Conservation (phyloP, 2,113 vertebrate species). For the Pomatorhinus ruficollis region DNA sequence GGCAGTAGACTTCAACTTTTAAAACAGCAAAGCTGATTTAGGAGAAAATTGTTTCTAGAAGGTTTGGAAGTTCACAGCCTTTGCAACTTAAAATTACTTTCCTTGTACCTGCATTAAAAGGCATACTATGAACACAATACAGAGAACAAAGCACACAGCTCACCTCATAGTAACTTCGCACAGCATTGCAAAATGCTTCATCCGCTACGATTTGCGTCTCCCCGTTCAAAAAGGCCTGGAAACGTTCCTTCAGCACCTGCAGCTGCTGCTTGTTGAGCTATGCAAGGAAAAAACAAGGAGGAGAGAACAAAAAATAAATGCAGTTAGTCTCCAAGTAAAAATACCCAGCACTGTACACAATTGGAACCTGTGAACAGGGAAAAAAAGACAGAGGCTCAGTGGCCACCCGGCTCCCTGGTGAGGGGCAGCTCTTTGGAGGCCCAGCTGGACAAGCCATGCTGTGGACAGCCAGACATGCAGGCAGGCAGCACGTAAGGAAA, state of each 20-base stretch:
- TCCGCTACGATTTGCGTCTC: constrained; percentile 93
- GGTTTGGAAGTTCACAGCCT: background rate
- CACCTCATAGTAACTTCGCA: constrained; percentile 93
- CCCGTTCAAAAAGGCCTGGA: constrained; percentile 91
- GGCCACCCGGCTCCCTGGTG: background rate
- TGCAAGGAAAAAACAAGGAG: background rate
- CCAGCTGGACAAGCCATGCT: background rate
- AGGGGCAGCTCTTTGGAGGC: background rate
- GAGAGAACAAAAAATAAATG: background rate
- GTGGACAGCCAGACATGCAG: background rate
- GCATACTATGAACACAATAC: background rate
- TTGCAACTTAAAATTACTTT: background rate
- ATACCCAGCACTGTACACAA: background rate
- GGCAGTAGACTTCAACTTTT: constrained; percentile 37
- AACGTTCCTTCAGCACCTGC: constrained; percentile 88
- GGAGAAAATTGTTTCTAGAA: constrained; percentile 13
- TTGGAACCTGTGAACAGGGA: background rate
- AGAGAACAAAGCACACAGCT: constrained; percentile 42
- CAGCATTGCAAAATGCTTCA: constrained; percentile 96
- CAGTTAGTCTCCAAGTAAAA: background rate
- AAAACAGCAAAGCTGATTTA: background rate
- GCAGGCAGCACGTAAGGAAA: fast-evolving
- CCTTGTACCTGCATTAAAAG: background rate
- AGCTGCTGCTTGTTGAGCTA: constrained; percentile 96
- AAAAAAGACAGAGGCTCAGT: background rate